Evolutionary conservation across 2,888 invertebrate genomes (phyloP).

Genomic region (Microchrysa polita): DNA sequence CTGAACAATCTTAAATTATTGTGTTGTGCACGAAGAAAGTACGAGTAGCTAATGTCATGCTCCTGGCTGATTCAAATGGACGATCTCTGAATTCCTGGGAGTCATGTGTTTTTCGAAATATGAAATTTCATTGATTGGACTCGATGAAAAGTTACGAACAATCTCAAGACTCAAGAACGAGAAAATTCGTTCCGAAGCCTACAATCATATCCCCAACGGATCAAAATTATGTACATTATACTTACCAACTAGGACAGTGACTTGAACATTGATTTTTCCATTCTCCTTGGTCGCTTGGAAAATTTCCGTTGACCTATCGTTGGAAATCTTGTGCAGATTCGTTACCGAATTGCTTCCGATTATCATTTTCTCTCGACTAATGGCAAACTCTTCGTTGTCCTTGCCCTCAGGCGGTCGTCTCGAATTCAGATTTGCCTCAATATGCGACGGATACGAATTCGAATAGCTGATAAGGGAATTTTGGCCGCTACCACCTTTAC

Average conservation of each 20-base stretch:
- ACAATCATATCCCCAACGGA: no score
- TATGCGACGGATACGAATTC: slow-evolving; percentile 45
- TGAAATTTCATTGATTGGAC: no score
- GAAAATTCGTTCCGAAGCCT: no score
- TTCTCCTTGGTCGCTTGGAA: slow-evolving; percentile 71
- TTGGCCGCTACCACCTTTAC: slow-evolving; percentile 29
- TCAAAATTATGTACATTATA: slow-evolving; percentile 48
- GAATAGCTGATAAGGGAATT: slow-evolving; percentile 43
- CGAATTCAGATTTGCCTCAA: slow-evolving; percentile 34
- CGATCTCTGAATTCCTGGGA: no score
- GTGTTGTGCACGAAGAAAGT: no score
- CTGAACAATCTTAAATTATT: no score
- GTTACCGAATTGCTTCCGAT: slow-evolving; percentile 41
- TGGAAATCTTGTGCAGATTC: slow-evolving; percentile 47
- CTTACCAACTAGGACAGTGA: slow-evolving; percentile 80
- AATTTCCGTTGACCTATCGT: slow-evolving; percentile 58
- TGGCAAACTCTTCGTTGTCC: slow-evolving; percentile 76
- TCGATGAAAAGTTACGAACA: no score
- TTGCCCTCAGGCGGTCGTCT: slow-evolving; percentile 80
- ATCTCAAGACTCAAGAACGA: no score
- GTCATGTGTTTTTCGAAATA: no score
- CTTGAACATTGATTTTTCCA: slow-evolving; percentile 89
- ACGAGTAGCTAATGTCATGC: no score
- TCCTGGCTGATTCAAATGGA: no score
- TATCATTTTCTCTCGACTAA: slow-evolving; percentile 65